Base-by-base conservation (phyloP, 2,888 invertebrate genomes). In the Ariolimax columbianus region DNA sequence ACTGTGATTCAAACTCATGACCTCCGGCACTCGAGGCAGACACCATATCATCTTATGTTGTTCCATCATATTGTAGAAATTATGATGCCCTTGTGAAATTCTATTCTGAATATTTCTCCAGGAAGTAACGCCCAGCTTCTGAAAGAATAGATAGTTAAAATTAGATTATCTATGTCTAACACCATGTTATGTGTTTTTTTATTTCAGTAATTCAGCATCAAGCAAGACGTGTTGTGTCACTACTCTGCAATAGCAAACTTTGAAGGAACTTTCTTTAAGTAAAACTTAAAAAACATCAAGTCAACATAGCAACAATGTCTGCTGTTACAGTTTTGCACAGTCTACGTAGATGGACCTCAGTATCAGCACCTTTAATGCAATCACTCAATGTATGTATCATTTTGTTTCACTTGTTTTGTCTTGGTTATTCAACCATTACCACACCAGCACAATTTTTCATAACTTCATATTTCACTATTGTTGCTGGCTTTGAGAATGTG, bases 351-450 rank as follows among this genome's bases (percentile, higher is more conserved):
- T 30, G 68, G 51, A 33, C 38, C 23, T 78, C 70, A 26, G 0
- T 68, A 43, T 59, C 68, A 30, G 47, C 83, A n/a, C 78, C 83
- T 17, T 17, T 83, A 26, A 19, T 78, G 47, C 83, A 83, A 47
- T 70, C 83, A 36, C 26, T 70, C n/a, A 78, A 30, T 77, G 83
- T 83, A 78, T n/a, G 83, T 83, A 77, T n/a, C n/a, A n/a, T n/a
- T n/a, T n/a, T n/a, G n/a, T n/a, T n/a, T 3, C 11, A 6, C 59
- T 19, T 59, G 7, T 59, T 11, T 26, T 59, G 23, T 19, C 23
- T 59, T 26, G 23, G 59, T 59, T 11, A 14, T 19, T 59, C 19
- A 9, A 47, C 9, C 47, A 9, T 47, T n/a, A n/a, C n/a, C n/a
- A n/a, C n/a, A n/a, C n/a, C n/a, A n/a, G n/a, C n/a, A n/a, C n/a